phyloP scores from a whole-genome alignment of 2,888 invertebrate genomes.

The Eremobia ochroleuca region DNA sequence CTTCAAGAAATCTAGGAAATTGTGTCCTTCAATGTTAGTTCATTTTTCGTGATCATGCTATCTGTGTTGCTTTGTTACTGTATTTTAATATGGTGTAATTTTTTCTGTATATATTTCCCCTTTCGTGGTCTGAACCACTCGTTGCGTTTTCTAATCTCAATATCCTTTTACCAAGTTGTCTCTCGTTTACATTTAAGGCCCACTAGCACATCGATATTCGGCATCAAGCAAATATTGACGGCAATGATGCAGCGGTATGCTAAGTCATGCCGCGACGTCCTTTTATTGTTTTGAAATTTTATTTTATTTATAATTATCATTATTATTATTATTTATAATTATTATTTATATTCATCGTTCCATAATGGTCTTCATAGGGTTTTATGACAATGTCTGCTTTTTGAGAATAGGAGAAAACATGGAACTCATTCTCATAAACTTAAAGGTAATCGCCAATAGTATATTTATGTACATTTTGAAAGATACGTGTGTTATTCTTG shows the following conservation, averaged over 20 bases:
- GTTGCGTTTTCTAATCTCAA: neutral
- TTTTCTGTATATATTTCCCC: neutral
- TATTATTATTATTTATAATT: too few species aligned
- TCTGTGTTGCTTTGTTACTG: neutral
- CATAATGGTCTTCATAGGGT: neutral
- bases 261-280: too few species aligned
- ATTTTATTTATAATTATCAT: neutral
- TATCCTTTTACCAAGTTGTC: neutral
- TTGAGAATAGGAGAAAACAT: neutral
- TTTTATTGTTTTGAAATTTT: neutral
- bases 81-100: neutral
- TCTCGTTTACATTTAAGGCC: neutral
- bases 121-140: neutral
- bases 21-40: neutral
- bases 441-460: neutral
- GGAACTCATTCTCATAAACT: neutral
- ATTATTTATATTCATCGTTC: neutral
- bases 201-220: too few species aligned
- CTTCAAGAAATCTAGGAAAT: constrained; percentile 5
- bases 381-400: constrained; percentile 17
- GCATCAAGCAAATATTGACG: neutral
- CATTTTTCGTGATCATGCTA: neutral
- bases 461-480: neutral
- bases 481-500: neutral
- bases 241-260: neutral